Evolutionary conservation across 2,888 invertebrate genomes (phyloP).

Genomic region (Eueremaeus valkanovi): DNA sequence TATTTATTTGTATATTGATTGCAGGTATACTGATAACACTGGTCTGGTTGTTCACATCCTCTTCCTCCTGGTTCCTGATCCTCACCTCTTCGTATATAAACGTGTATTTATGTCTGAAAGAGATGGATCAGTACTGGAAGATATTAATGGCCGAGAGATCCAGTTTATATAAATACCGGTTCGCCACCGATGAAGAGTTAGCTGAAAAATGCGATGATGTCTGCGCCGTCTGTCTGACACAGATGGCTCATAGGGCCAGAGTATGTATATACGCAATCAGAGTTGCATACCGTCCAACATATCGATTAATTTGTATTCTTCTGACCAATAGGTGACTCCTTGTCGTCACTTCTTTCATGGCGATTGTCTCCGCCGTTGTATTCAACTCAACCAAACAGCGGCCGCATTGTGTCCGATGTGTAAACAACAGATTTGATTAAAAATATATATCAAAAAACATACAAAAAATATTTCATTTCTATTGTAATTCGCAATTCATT

Average conservation of each 20-base stretch:
- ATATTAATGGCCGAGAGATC: constrained; percentile 61
- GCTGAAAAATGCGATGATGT: constrained; percentile 65
- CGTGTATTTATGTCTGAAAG: constrained; percentile 44
- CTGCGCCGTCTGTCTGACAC: constrained; percentile 70
- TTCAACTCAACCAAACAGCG: constrained; percentile 52
- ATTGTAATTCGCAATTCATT: too few relatives aligned
- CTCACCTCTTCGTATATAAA: constrained; percentile 44
- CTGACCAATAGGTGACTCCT: constrained; percentile 57
- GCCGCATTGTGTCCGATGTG: constrained; percentile 66
- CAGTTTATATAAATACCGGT: constrained; percentile 55
- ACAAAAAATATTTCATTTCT: too few relatives aligned
- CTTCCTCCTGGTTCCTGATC: constrained; percentile 43
- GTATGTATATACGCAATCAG: constrained; percentile 53
- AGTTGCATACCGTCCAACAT: not conserved
- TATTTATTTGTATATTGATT: too few relatives aligned
- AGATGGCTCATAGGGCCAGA: constrained; percentile 64
- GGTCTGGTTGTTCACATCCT: constrained; percentile 44
- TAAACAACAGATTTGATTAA: constrained; percentile 53
- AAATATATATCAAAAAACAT: too few relatives aligned
- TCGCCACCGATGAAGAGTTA: constrained; percentile 64
- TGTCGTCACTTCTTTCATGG: constrained; percentile 77
- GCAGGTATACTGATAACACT: constrained; percentile 43
- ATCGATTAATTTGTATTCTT: too few relatives aligned
- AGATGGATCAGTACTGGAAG: constrained; percentile 50
- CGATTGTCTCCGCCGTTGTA: constrained; percentile 67